phyloP scores from a whole-genome alignment of 2,888 invertebrate species.

The Athalia circularis region DNA sequence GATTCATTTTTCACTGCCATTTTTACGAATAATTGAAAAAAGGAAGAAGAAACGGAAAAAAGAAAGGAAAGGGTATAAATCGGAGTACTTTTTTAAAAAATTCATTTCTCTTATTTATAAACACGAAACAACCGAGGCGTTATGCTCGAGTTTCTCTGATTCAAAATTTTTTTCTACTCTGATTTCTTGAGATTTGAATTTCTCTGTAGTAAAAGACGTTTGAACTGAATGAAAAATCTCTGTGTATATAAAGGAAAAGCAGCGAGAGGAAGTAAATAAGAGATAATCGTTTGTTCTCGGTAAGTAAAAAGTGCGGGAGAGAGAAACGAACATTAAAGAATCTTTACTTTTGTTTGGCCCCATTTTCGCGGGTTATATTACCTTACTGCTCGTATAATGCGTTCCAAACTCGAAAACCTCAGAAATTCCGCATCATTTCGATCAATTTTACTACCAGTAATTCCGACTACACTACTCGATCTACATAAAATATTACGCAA shows the following conservation, averaged over 20 bases:
- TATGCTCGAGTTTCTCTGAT: not conserved
- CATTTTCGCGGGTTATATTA: slow-evolving; percentile 23
- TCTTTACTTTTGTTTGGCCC: slow-evolving; percentile 27
- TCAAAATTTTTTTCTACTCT: not conserved
- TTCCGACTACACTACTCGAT: no score
- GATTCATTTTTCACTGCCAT: not conserved
- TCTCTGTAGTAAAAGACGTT: no score
- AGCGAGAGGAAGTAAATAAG: slow-evolving; percentile 5
- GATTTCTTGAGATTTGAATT: no score
- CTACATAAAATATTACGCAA: no score
- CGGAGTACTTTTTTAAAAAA: not conserved
- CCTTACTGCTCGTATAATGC: not conserved
- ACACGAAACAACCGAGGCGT: not conserved
- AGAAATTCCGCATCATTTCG: not conserved
- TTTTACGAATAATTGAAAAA: not conserved
- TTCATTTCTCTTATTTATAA: not conserved
- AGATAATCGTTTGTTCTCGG: slow-evolving; percentile 20
- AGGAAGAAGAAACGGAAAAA: not conserved
- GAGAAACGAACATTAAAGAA: slow-evolving; percentile 9
- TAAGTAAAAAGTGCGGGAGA: not conserved
- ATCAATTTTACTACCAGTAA: not conserved
- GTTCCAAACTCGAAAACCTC: slow-evolving; percentile 15
- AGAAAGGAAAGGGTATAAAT: not conserved
- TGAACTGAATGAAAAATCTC: no score
- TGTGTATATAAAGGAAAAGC: not conserved